Evolutionary conservation across 2,888 invertebrate species (phyloP).

Genomic region (Dasypolia templi): DNA sequence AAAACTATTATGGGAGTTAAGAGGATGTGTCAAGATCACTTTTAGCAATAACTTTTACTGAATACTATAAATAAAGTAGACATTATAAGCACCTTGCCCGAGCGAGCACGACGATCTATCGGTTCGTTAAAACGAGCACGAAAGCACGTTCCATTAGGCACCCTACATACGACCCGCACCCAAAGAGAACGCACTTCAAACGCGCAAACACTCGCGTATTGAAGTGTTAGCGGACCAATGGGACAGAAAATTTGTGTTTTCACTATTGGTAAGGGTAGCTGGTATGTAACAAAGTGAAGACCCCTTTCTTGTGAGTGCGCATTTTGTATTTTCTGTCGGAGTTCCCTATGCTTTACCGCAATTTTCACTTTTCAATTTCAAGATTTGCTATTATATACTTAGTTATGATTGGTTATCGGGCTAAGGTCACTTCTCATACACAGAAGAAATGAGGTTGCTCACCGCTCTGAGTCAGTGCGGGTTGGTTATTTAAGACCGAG

Average conservation of each 20-base stretch:
- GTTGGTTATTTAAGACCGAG: too few relatives aligned
- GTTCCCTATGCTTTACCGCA: too few relatives aligned
- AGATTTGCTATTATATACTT: not conserved
- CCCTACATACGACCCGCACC: slow-evolving; percentile 50
- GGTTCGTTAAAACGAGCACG: slow-evolving; percentile 54
- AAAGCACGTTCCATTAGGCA: slow-evolving; percentile 62
- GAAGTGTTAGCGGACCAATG: slow-evolving; percentile 53
- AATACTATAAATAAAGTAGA: slow-evolving; percentile 14
- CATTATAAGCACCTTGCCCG: slow-evolving; percentile 24
- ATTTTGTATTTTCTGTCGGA: not conserved
- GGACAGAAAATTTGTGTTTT: slow-evolving; percentile 45
- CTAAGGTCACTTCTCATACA: too few relatives aligned
- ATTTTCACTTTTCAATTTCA: not conserved
- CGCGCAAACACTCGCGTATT: slow-evolving; percentile 36
- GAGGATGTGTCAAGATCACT: too few relatives aligned
- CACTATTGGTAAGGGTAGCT: slow-evolving; percentile 11
- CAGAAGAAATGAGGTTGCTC: too few relatives aligned
- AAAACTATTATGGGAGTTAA: too few relatives aligned
- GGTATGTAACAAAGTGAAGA: not conserved
- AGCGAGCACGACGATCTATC: slow-evolving; percentile 18
- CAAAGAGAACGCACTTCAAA: slow-evolving; percentile 39
- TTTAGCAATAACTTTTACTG: slow-evolving; percentile 18
- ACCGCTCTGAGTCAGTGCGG: too few relatives aligned
- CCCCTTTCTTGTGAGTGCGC: not conserved
- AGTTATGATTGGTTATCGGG: too few relatives aligned